These are phyloP conservation scores for Macrobrachium nipponense DNA, from an alignment of 1,140 invertebrate species.

Conservation along the genomic window DNA sequence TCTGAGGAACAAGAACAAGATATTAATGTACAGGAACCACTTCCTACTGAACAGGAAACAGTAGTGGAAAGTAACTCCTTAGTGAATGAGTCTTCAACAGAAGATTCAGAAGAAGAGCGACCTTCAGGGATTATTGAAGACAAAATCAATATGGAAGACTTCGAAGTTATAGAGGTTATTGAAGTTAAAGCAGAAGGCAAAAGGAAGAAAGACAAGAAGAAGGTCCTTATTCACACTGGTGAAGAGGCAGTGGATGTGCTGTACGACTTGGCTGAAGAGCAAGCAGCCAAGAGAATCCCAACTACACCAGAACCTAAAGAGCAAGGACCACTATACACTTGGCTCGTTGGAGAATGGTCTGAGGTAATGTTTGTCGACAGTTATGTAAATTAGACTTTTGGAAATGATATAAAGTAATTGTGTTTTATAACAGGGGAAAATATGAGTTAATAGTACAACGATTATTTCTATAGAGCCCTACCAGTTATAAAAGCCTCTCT, in stretches of 20 bases:
- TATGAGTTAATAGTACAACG: no score
- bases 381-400: background rate
- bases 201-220: conserved; percentile 49
- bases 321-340: conserved; percentile 56
- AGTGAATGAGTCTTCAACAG: background rate
- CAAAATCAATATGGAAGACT: conserved; percentile 38
- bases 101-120: conserved; percentile 19
- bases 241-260: conserved; percentile 60
- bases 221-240: conserved; percentile 63
- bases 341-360: conserved; percentile 64
- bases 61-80: background rate
- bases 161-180: conserved; percentile 46
- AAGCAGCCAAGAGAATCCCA: conserved; percentile 30
- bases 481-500: no score
- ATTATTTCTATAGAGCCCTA: no score
- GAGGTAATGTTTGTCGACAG: conserved; percentile 49
- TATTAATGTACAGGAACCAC: background rate
- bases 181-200: conserved; percentile 41
- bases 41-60: background rate
- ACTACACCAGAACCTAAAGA: conserved; percentile 12
- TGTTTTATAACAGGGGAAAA: no score
- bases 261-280: conserved; percentile 45
- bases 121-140: conserved; percentile 35
- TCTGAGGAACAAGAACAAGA: background rate
- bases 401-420: no score